Evolutionary conservation across 92 coral and sea anemone genomes (phyloP), one percentile per base, ranked within the genome.

Genomic region (Diadumene lineata): DNA sequence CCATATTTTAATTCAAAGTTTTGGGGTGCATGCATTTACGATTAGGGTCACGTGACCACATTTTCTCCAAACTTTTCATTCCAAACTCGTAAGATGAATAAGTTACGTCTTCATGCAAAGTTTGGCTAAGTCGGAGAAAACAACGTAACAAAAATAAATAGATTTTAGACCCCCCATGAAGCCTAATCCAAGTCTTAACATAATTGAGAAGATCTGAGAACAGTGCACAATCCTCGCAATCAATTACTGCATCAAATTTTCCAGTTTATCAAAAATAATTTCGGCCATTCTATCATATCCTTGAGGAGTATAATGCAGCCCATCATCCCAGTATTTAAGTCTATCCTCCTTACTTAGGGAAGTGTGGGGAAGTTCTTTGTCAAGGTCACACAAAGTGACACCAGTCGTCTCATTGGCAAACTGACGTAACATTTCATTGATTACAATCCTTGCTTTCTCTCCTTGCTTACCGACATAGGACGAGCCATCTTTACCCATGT

Each of bases 201-300:
- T n/a, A n/a, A n/a, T n/a, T n/a, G n/a, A n/a, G n/a, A n/a, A n/a
- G n/a, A n/a, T n/a, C n/a, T n/a, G n/a, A n/a, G n/a, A n/a, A n/a
- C n/a, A n/a, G n/a, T n/a, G n/a, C n/a, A n/a, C n/a, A n/a, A n/a
- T n/a, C n/a, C n/a, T n/a, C n/a, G n/a, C 3, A 53, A 53, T 53
- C 19, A 15, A 53, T 53, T 13, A 6, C 7, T 4, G 48, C 48
- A 38, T 38, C 51, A 53, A 21, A 53, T 53, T 15, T 16, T 53
- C 81, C 58, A 87, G 69, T 32, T 82, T 68, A 34, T 87, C 83
- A 70, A 87, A 90, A 50, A 90, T 76, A 30, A 90, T 81, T 62
- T 87, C 85, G 38, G 81, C 96, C 96, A 90, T 87, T 81, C 74
- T 80, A 19, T 77, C 79, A 76, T 90, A 90, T 61, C 96, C 96